Base-by-base conservation (phyloP, 2,797 vertebrate genomes). In the Jordanella pulchra region DNA sequence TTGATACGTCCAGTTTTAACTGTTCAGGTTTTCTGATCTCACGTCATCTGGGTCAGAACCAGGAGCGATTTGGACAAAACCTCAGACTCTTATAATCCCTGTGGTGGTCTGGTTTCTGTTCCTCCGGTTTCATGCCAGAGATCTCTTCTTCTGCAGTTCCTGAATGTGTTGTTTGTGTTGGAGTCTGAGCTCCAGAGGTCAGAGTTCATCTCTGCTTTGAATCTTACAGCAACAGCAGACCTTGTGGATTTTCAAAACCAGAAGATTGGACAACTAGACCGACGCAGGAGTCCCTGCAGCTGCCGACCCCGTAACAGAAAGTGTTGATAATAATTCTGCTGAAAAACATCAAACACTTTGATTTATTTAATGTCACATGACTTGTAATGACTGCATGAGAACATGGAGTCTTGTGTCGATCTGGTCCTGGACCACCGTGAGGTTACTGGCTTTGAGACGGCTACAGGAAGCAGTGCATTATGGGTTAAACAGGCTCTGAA, bases 121-220 rank as follows among this genome's bases (percentile, higher is more conserved):
- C 45, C 42, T 50, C 28, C 14, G 25, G 14, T 68, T 68, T 71
- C 71, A 69, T 10, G 25, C 9, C 17, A n/a, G 2, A 44, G 47
- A 67, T 67, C 66, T 76, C 58, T 77, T 69, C 67, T 55, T 27
- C 56, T 54, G 27, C 21, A 23, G n/a, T 48, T 35, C 51, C 55
- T 75, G 42, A 81, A 55, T 54, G 28, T 39, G 50, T n/a, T 47
- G 65, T 65, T 58, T 65, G 35, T 69, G 51, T 68, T 23, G 15
- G 27, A 69, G 63, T 71, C 11, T 27, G 47, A 58, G 70, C 63
- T 73, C 28, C 35, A 27, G 23, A 56, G 79, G 83, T 82, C 71
- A 75, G 44, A 79, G 74, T 68, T 79, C 61, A 23, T 53, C 60
- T 71, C 74, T 69, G 71, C 48, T 82, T 64, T 76, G 70, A 71